Percentiles rank a stretch among this genome's conserved stretches.
These are phyloP conservation scores for Ceratothoa steindachneri DNA, from an alignment of 2,888 invertebrate genomes.

Conservation along the genomic window DNA sequence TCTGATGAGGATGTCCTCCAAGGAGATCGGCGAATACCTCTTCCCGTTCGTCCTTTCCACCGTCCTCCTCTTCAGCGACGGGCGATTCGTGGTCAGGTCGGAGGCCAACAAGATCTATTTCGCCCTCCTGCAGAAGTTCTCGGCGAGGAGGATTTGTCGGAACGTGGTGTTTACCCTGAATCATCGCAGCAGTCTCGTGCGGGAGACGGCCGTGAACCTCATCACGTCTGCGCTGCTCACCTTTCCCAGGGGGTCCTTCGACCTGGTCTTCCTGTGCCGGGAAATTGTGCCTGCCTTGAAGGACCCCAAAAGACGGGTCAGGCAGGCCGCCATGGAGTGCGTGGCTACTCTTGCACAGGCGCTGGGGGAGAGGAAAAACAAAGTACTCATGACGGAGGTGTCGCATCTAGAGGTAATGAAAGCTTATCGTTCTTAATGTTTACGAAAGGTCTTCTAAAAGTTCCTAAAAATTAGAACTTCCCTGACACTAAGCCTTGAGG, in stretches of 20 bases:
- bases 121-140: conserved; percentile 57
- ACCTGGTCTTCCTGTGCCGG: conserved; percentile 56
- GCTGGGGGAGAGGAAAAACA: conserved; percentile 59
- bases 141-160: conserved; percentile 58
- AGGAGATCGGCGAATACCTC: background rate
- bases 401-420: conserved; percentile 53
- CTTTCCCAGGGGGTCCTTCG: conserved; percentile 72
- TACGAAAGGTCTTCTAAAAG: no score
- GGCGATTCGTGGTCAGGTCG: conserved; percentile 57
- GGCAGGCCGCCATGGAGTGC: conserved; percentile 73
- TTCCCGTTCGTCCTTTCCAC: background rate
- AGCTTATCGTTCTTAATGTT: background rate
- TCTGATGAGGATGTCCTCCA: background rate
- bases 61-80: conserved; percentile 52
- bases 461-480: no score
- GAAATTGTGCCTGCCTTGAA: conserved; percentile 55
- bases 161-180: conserved; percentile 57
- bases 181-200: conserved; percentile 59
- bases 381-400: conserved; percentile 59
- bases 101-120: conserved; percentile 57
- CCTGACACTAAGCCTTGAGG: no score
- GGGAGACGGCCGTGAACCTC: conserved; percentile 71
- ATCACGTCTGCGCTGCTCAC: conserved; percentile 71
- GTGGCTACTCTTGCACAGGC: conserved; percentile 73
- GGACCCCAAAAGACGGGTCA: conserved; percentile 68